Evolutionary conservation across 2,888 invertebrate species (phyloP).

Genomic region (Caenorhabditis virilis): DNA sequence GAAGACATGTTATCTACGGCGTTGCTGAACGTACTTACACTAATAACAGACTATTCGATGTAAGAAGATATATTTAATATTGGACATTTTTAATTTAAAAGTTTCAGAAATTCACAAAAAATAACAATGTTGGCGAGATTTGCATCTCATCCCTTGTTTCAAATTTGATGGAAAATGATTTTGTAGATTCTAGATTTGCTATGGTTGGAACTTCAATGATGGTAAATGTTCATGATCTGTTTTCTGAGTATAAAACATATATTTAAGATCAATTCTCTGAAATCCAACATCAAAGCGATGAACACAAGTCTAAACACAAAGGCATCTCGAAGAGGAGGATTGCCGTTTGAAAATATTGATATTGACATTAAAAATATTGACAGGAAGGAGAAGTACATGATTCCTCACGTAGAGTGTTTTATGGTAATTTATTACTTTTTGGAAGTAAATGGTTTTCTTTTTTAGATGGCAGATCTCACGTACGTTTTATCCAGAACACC

Average conservation of each 20-base stretch:
- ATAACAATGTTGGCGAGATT: not conserved
- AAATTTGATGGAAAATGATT: not conserved
- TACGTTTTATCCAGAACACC: not conserved
- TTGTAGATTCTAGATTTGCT: not conserved
- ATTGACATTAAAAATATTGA: not conserved
- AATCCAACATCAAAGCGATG: not conserved
- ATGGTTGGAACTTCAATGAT: conserved; percentile 1
- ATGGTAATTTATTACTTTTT: not conserved
- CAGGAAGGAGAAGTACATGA: not conserved
- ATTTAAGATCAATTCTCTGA: not conserved
- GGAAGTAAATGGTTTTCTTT: too few species aligned
- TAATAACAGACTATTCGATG: not conserved
- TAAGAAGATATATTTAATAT: not conserved
- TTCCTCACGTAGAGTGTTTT: not conserved
- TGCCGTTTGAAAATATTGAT: not conserved
- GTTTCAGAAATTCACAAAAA: not conserved
- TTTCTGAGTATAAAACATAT: not conserved
- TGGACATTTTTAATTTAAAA: not conserved
- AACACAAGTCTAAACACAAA: not conserved
- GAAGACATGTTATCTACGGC: not conserved
- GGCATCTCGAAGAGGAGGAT: not conserved
- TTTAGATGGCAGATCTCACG: not conserved
- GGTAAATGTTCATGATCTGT: not conserved
- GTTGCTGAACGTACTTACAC: not conserved
- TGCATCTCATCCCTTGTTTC: not conserved